Percentiles rank a stretch among this genome's conserved stretches.
Evolutionary conservation across 2,888 invertebrate species (phyloP).

Genomic region (Tetragonisca angustula): DNA sequence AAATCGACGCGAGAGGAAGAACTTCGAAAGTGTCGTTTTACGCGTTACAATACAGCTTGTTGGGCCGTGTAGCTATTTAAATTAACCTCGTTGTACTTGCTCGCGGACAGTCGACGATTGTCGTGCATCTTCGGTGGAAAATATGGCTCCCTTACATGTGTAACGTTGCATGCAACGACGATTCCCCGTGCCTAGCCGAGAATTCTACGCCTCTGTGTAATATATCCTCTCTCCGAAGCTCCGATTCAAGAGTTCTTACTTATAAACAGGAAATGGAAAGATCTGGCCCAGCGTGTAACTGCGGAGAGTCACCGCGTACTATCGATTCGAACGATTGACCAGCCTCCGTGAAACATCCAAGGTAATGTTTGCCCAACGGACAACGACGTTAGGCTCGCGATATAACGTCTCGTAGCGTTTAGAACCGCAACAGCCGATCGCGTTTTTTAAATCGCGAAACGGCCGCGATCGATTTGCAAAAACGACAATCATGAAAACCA

Average conservation of each 20-base stretch:
- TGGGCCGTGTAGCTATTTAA: slow-evolving; percentile 47
- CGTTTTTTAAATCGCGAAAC: neutral
- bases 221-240: neutral
- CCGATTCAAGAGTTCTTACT: slow-evolving; percentile 1
- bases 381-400: neutral
- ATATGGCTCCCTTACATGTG: neutral
- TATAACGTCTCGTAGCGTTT: neutral
- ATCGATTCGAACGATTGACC: slow-evolving; percentile 36
- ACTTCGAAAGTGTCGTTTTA: neutral
- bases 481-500: slow-evolving; percentile 36
- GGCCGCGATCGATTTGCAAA: neutral
- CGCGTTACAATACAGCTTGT: slow-evolving; percentile 4
- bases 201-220: slow-evolving; percentile 5
- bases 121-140: slow-evolving; percentile 34
- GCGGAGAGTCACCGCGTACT: slow-evolving; percentile 3
- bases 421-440: neutral
- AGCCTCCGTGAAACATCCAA: neutral
- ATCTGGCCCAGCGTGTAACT: neutral
- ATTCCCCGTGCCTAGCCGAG: neutral
- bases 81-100: slow-evolving; percentile 46
- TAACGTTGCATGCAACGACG: slow-evolving; percentile 14
- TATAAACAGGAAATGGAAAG: slow-evolving; percentile 31
- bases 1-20: neutral
- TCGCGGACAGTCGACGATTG: slow-evolving; percentile 38
- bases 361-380: neutral